These are phyloP conservation scores for Glaucidium brasilianum DNA, from an alignment of 2,113 vertebrate genomes.

Conservation along the genomic window DNA sequence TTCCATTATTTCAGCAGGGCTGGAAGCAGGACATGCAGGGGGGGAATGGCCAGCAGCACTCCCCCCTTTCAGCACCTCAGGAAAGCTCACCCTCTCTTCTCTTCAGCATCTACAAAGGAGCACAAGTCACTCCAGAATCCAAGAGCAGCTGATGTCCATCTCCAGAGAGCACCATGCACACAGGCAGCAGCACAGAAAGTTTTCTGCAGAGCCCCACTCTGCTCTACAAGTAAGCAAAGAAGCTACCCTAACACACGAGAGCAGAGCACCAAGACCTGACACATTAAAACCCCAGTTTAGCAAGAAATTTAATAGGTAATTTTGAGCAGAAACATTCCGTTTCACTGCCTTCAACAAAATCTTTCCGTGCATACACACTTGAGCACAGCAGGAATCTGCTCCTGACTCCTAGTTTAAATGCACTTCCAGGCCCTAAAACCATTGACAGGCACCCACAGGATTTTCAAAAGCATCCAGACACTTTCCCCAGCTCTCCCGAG, in stretches of 20 bases:
- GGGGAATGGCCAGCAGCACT: neutral
- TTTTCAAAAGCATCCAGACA: neutral
- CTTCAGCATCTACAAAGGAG: neutral
- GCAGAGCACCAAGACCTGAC: neutral
- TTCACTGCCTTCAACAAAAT: neutral
- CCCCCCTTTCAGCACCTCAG: neutral
- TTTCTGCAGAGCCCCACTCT: neutral
- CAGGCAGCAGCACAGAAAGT: neutral
- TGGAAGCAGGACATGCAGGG: neutral
- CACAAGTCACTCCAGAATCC: fast-evolving
- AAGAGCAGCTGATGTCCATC: fast-evolving
- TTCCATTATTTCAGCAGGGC: constrained; percentile 49
- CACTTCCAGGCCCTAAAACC: neutral
- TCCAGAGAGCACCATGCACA: neutral
- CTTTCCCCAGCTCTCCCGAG: neutral
- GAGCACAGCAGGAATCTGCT: neutral
- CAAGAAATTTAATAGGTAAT: neutral
- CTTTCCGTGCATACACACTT: neutral
- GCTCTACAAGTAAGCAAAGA: neutral
- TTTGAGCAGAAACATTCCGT: neutral
- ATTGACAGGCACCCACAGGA: neutral
- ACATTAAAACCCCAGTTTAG: neutral
- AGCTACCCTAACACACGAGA: fast-evolving
- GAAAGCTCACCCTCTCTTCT: neutral
- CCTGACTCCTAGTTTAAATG: neutral